Conservation (phyloP, 2,888 invertebrate species). For the Sinohyriopsis cumingii region DNA sequence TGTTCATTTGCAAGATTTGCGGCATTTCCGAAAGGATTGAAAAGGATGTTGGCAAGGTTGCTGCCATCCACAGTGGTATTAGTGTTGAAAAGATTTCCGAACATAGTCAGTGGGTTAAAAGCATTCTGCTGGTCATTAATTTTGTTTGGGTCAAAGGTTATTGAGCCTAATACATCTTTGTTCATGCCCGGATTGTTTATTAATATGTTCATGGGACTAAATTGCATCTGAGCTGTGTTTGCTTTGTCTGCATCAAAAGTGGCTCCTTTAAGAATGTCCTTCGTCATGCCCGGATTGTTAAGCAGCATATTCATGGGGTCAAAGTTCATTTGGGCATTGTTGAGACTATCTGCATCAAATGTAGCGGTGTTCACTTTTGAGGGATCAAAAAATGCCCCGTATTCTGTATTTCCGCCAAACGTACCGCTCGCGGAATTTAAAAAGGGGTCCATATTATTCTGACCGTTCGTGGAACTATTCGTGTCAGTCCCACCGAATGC, state of each 20-base stretch:
- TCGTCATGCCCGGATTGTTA: constrained; percentile 32
- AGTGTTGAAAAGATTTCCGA: constrained; percentile 8
- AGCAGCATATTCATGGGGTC: constrained; percentile 28
- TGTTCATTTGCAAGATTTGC: too few relatives aligned
- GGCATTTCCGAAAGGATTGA: too few relatives aligned
- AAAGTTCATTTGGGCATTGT: constrained; percentile 21
- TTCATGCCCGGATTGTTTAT: constrained; percentile 22
- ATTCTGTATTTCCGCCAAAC: not conserved
- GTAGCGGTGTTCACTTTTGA: constrained; percentile 34
- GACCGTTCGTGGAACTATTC: too few relatives aligned
- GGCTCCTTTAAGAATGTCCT: constrained; percentile 17
- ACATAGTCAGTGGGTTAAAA: constrained; percentile 14
- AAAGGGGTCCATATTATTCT: too few relatives aligned
- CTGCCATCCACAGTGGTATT: too few relatives aligned
- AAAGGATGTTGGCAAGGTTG: too few relatives aligned
- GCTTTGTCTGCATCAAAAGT: constrained; percentile 38
- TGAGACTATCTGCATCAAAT: constrained; percentile 35
- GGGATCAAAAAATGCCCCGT: constrained; percentile 33
- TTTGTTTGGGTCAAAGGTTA: constrained; percentile 16
- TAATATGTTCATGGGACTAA: constrained; percentile 15
- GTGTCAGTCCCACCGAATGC: not conserved
- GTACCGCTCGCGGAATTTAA: too few relatives aligned
- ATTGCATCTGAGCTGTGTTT: constrained; percentile 21
- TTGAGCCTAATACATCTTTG: constrained; percentile 2
- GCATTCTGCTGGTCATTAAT: constrained; percentile 7